phyloP scores from a whole-genome alignment of 35 echinoderm and acorn worm species.

The Apostichopus californicus region DNA sequence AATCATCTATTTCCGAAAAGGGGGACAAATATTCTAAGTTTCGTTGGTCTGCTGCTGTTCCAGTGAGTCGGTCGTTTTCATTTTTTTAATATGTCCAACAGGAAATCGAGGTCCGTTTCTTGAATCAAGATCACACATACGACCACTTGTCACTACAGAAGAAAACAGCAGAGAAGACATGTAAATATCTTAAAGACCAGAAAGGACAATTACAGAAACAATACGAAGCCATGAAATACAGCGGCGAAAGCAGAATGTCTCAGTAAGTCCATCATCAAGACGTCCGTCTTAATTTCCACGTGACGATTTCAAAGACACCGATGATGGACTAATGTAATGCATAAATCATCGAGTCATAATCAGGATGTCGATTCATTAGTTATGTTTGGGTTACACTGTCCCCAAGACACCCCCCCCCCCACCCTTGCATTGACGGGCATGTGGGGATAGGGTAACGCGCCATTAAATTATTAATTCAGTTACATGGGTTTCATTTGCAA shows the following conservation, averaged over 20 bases:
- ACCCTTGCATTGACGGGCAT: neutral
- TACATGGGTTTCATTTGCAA: too few relatives aligned
- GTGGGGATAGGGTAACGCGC: too few relatives aligned
- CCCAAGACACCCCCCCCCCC: neutral
- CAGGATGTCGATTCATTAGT: neutral
- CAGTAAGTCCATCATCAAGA: constrained; percentile 67
- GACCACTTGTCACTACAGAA: constrained; percentile 77
- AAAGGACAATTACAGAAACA: constrained; percentile 75
- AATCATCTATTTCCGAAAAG: too few relatives aligned
- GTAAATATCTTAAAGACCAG: constrained; percentile 80
- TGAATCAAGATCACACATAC: constrained; percentile 75
- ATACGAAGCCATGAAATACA: constrained; percentile 98
- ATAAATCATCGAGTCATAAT: neutral
- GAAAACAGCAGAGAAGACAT: constrained; percentile 69
- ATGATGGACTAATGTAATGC: neutral
- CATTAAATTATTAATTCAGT: too few relatives aligned
- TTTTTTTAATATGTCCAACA: neutral
- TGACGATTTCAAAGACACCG: too few relatives aligned
- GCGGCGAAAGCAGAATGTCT: constrained; percentile 90
- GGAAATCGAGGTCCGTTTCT: constrained; percentile 86
- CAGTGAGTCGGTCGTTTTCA: neutral
- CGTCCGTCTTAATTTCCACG: neutral
- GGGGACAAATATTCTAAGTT: too few relatives aligned
- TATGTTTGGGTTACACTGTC: too few relatives aligned
- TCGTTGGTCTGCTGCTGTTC: neutral